Base-by-base conservation (phyloP, 1,140 invertebrate genomes). In the Drosophila athabasca region DNA sequence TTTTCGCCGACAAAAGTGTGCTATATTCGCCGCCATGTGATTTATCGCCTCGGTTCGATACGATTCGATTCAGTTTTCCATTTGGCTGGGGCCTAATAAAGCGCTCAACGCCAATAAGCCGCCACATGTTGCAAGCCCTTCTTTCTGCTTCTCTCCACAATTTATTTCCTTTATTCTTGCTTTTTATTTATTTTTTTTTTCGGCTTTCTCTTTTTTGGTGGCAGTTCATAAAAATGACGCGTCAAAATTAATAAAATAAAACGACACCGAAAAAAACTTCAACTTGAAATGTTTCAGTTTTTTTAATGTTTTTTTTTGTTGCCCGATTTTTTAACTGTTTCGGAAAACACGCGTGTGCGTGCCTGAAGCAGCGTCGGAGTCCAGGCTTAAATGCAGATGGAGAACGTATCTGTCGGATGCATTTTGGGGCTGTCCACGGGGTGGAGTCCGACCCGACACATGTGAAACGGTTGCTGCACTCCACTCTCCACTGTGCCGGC, bases 381-480 rank as follows among this genome's bases (percentile, higher is more conserved):
- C 15, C 49, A 60, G 62, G 68, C 72, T 74, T 65, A 46, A 43
- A 43, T 39, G 43, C 46, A 26, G 29, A 43, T 39, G 43, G 31
- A 26, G 29, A 52, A 69, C 72, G 59, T 85, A 87, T 68, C 82
- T 85, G 82, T 87, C 69, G 78, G 78, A 87, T 85, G 84, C 82
- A 78, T 81, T 85, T 70, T 59, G 74, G 76, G 71, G 58, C 65
- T 73, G 60, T 49, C 51, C 52, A 17, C 69, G 39, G 53, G 29
- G 60, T 58, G 39, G 31, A 61, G 43, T 74, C 4, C 11, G 35
- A 19, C 11, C 11, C 35, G 78, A 78, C 78, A 85, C 74, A 87
- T 87, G 82, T 75, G 81, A 76, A 73, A 65, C 62, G 31, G 35
- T n/a, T 60, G 67, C 35, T 41, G 19, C 55, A 61, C 31, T 57